phyloP scores from a whole-genome alignment of 2,888 invertebrate genomes.

The Atrina japonica region DNA sequence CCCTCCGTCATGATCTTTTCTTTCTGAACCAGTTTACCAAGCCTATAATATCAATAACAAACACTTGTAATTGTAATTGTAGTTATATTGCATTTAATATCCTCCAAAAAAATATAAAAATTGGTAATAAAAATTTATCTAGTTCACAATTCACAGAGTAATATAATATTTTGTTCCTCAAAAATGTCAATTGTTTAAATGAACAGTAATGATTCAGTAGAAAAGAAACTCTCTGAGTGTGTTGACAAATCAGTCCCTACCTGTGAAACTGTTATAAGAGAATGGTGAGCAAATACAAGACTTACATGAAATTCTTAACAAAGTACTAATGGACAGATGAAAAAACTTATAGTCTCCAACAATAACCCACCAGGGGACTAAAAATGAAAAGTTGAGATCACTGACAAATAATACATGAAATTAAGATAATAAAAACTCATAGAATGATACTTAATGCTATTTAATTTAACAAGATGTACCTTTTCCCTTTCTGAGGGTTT shows the following conservation, averaged over 20 bases:
- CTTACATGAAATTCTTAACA: too few relatives aligned
- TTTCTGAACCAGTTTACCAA: slow-evolving; percentile 73
- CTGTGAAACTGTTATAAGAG: too few relatives aligned
- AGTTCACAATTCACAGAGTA: not conserved
- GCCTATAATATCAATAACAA: slow-evolving; percentile 51
- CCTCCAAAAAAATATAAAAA: not conserved
- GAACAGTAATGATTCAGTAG: too few relatives aligned
- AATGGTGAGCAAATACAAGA: too few relatives aligned
- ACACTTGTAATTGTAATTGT: not conserved
- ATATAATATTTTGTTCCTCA: too few relatives aligned
- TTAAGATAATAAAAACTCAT: too few relatives aligned
- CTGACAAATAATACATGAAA: not conserved
- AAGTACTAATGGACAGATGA: too few relatives aligned
- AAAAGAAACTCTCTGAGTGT: too few relatives aligned
- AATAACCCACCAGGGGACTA: not conserved
- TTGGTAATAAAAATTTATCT: not conserved
- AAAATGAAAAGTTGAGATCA: too few relatives aligned
- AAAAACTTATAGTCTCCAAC: not conserved
- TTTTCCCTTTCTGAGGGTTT: slow-evolving; percentile 63
- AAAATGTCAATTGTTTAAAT: too few relatives aligned
- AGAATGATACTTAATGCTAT: not conserved
- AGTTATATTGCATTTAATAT: not conserved
- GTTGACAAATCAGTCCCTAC: too few relatives aligned
- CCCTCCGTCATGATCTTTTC: slow-evolving; percentile 67
- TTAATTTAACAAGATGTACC: slow-evolving; percentile 9